Base-by-base conservation (phyloP, 2,888 invertebrate species). In the Sesamia inferens region DNA sequence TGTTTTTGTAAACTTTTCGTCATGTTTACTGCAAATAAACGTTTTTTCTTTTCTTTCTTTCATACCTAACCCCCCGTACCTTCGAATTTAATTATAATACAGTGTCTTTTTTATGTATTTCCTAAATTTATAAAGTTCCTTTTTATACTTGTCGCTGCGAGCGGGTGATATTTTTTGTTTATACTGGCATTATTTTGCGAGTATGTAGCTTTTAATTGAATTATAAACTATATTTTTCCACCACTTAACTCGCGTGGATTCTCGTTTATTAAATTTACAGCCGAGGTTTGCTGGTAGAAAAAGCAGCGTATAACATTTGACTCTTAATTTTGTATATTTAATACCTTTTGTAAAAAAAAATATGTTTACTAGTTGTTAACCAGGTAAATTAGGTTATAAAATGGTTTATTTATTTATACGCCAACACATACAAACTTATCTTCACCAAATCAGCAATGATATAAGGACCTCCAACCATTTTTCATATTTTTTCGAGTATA, bases 101-200 rank as follows among this genome's bases (percentile, higher is more conserved):
- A 69, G 61, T 85, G 75, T 84, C 69, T 78, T 82, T 31, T 31
- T 31, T 31, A 31, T 74, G 72, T 71, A 71, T 74, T 76, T 75
- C 66, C 39, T 85, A 59, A 86, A 84, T 82, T 86, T 82, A 76
- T 78, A 86, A 85, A 85, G 74, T 74, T 74, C 65, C 70, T 64
- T 24, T 82, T 78, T 73, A 68, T 75, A 73, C 71, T 68, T 80
- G 80, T 76, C 58, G 68, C 71, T 76, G 77, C 61, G 74, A 75
- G 67, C 57, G 57, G 71, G 74, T 79, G 73, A 87, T 82, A 80
- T 78, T 85, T 80, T 86, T 75, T 80, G 76, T 82, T 80, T 82
- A 76, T 76, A 68, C 68, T 24, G 61, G 67, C 62, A 71, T 84
- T 79, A 78, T 79, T 82, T 82, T 80, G 57, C 58, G 71, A 82